Percentiles rank a stretch among this genome's conserved stretches.
These are phyloP conservation scores for Sylvilagus bachmani DNA, from an alignment of 2,113 vertebrate genomes.

Conservation along the genomic window DNA sequence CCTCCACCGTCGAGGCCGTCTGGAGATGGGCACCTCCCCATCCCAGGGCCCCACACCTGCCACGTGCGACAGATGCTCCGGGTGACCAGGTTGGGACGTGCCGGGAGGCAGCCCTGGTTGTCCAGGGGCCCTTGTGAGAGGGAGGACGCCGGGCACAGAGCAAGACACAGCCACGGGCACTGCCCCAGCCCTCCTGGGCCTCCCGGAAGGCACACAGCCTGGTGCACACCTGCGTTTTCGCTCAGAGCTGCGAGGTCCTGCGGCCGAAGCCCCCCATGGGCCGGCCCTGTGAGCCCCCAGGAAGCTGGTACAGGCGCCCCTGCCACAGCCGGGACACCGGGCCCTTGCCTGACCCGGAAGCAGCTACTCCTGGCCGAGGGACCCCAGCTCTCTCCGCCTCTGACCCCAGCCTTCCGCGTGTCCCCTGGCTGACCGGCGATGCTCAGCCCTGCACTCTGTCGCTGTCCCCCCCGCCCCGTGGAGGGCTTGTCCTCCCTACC, in stretches of 20 bases:
- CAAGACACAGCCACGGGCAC: no score
- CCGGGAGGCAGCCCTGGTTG: background rate
- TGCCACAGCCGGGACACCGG: rapidly evolving
- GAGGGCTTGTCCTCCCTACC: background rate
- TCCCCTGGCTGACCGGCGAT: no score
- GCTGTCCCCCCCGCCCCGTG: background rate
- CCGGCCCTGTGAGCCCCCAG: background rate
- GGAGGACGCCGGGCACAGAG: no score
- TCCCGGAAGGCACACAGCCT: no score
- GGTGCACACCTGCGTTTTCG: no score
- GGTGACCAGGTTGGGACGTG: no score
- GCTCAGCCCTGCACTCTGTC: no score
- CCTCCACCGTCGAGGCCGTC: background rate
- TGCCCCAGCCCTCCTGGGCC: no score
- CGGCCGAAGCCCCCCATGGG: rapidly evolving
- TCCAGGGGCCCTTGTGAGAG: background rate
- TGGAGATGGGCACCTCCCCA: background rate
- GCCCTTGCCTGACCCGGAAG: background rate
- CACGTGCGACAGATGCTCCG: no score
- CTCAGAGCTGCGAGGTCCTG: background rate
- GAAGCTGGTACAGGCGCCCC: rapidly evolving
- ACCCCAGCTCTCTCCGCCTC: background rate
- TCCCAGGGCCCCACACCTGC: background rate
- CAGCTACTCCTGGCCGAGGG: background rate
- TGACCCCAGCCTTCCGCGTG: background rate